Conservation (phyloP, 2,888 invertebrate species). For the Oscheius sp. region DNA sequence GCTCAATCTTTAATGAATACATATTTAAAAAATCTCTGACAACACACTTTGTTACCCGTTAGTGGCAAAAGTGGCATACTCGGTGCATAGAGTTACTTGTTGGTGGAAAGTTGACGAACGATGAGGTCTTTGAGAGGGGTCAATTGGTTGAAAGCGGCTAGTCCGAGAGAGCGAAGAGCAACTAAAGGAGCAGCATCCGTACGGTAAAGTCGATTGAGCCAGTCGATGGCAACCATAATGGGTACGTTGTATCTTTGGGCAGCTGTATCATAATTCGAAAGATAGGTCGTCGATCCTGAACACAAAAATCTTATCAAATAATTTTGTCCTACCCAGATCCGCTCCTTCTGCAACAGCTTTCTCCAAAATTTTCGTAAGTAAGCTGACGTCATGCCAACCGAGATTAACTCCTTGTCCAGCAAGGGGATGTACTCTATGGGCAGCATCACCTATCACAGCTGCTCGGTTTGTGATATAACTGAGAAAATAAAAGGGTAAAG, state of each 20-base stretch:
- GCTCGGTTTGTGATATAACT: constrained; percentile 85
- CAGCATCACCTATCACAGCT: constrained; percentile 84
- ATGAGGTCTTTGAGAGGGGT: constrained; percentile 34
- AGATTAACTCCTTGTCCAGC: constrained; percentile 94
- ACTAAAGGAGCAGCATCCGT: constrained; percentile 66
- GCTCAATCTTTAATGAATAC: constrained; percentile 18
- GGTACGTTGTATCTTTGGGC: constrained; percentile 89
- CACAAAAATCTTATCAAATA: not conserved
- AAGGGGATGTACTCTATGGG: constrained; percentile 88
- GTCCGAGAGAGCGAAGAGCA: constrained; percentile 67
- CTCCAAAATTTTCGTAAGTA: constrained; percentile 82
- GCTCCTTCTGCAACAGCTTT: constrained; percentile 83
- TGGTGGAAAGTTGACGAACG: constrained; percentile 23
- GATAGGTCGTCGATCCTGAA: constrained; percentile 80
- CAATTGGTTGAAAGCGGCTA: constrained; percentile 49
- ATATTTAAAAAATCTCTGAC: not conserved
- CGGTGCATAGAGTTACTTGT: not conserved
- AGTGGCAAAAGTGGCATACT: constrained; percentile 2
- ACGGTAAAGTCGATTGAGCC: constrained; percentile 83
- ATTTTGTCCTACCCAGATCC: constrained; percentile 78
- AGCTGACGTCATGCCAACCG: constrained; percentile 90
- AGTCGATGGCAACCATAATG: constrained; percentile 87
- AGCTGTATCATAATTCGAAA: constrained; percentile 86
- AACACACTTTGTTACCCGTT: constrained; percentile 16
- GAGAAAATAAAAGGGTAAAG: constrained; percentile 18